A percentile compares a stretch with the other conserved stretches of the same genome.
These are phyloP conservation scores for Pocota personata DNA, from an alignment of 2,888 invertebrate genomes.

Conservation along the genomic window DNA sequence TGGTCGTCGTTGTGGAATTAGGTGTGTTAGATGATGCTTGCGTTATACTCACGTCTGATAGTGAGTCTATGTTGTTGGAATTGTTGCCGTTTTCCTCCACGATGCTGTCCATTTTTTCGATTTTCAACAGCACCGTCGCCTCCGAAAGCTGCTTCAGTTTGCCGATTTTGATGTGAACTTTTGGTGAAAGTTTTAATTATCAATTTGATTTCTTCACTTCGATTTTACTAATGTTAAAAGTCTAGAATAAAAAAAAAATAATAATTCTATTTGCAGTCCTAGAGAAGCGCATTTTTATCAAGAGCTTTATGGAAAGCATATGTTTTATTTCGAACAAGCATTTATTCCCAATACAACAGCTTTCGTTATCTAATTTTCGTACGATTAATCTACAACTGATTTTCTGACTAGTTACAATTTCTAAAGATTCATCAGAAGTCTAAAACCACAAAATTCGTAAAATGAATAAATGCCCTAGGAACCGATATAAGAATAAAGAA, in stretches of 20 bases:
- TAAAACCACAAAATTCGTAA: too few relatives aligned
- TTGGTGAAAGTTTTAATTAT: conserved; percentile 47
- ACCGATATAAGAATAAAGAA: too few relatives aligned
- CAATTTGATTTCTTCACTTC: conserved; percentile 45
- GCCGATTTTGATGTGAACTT: conserved; percentile 83
- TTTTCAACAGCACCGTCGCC: conserved; percentile 86
- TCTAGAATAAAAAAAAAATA: conserved; percentile 19
- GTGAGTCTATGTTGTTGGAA: conserved; percentile 79
- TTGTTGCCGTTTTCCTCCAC: conserved; percentile 93
- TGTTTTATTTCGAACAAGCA: neutral
- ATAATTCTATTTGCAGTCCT: neutral
- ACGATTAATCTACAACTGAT: too few relatives aligned
- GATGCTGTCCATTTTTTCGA: conserved; percentile 92
- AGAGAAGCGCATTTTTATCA: neutral
- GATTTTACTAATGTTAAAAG: conserved; percentile 10
- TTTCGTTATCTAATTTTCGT: neutral
- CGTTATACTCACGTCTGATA: conserved; percentile 75
- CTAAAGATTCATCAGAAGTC: too few relatives aligned
- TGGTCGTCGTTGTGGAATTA: conserved; percentile 76
- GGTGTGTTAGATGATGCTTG: conserved; percentile 76
- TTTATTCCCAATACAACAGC: too few relatives aligned
- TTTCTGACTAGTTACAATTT: too few relatives aligned
- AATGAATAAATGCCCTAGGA: too few relatives aligned
- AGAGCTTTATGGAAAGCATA: neutral
- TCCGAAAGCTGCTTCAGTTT: conserved; percentile 83